phyloP scores from a whole-genome alignment of 2,113 vertebrate genomes.

The Urocynchramus pylzowi region DNA sequence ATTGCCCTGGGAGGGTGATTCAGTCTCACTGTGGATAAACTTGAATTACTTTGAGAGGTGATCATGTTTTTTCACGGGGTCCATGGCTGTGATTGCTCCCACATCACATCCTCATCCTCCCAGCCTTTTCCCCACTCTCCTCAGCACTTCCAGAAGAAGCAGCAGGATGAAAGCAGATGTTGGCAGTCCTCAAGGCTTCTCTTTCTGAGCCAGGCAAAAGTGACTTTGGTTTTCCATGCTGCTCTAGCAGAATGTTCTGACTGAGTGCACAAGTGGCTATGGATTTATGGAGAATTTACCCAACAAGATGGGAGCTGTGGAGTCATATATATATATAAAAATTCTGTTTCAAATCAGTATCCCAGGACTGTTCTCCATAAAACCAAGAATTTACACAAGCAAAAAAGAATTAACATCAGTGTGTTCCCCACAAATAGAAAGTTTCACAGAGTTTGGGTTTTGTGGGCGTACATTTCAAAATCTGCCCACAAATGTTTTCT shows the following conservation, averaged over 20 bases:
- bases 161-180: not conserved
- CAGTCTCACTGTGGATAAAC: not conserved
- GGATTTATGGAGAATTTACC: not conserved
- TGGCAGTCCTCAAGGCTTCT: not conserved
- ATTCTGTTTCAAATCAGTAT: not conserved
- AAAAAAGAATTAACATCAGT: not conserved
- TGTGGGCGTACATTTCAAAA: not conserved
- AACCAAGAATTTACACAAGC: not conserved
- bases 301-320: not conserved
- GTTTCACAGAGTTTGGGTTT: not conserved
- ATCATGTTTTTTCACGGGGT: fast-evolving
- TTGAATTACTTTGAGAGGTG: not conserved
- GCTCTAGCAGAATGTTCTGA: not conserved
- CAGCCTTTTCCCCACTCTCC: not conserved
- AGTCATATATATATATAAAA: not conserved
- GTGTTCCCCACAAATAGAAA: not conserved
- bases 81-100: not conserved
- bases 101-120: not conserved
- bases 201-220: not conserved
- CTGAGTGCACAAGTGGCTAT: not conserved
- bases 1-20: not conserved
- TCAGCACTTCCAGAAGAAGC: not conserved
- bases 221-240: conserved; percentile 6
- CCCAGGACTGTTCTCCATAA: not conserved
- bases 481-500: conserved; percentile 23